Base-by-base conservation (phyloP, 2,888 invertebrate species). In the Papilio gigon region DNA sequence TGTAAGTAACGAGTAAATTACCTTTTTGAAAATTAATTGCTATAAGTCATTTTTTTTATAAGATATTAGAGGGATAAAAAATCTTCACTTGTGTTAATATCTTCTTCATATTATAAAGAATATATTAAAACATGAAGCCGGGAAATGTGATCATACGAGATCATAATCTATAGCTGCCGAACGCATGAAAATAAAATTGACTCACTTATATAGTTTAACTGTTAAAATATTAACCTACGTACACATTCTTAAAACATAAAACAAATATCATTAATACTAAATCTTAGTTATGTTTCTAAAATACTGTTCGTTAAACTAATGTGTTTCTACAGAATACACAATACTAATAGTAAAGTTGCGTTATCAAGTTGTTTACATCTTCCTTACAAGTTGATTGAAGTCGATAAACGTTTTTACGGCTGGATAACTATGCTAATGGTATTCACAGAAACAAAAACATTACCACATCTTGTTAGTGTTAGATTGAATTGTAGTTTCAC, bases 341-440 rank as follows among this genome's bases (percentile, higher is more conserved):
- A 35, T 11, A 20, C 17, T 56, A 8, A 30, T 42, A 17, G 17
- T 42, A 47, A 60, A 42, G 42, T 25, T 68, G 27, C 58, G 47
- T 44, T 12, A 35, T 50, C 53, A 20, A 63, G 42, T 73, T 78
- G 78, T 80, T 75, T 75, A 73, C 75, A 67, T 67, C 77, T 76
- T 76, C 73, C 75, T 76, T 73, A 76, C 74, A 76, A 77, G 76
- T 78, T 77, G 77, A 72, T 77, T 74, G 77, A 76, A 82, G 84
- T 84, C 84, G 86, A 85, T 84, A 86, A 84, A 84, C 82, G 79
- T 84, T 87, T 88, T 86, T 78, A 87, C 82, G 87, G 84, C 80
- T 78, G 83, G 87, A 86, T 86, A 86, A 86, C 84, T 88, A 87
- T 88, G 88, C 75, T 87, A 88, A 89, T 89, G 76, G 78, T 74